Conservation (phyloP, 2,888 invertebrate genomes). For the Didymodactylos carnosus region DNA sequence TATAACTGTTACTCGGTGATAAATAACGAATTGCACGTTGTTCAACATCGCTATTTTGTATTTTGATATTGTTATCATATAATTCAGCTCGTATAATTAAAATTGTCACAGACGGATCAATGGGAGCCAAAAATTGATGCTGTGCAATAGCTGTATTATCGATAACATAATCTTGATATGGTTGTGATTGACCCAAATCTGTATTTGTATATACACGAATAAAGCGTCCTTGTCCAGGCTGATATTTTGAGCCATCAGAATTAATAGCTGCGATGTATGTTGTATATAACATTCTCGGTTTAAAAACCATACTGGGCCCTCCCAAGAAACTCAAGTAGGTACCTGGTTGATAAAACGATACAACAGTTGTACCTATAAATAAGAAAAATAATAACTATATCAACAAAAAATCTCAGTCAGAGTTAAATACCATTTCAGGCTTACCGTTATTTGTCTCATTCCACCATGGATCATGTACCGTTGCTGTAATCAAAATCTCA, state of each 20-base stretch:
- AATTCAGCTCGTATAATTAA: neutral
- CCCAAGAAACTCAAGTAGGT: constrained; percentile 50
- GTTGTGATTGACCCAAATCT: neutral
- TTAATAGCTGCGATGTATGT: constrained; percentile 44
- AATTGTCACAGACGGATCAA: constrained; percentile 1
- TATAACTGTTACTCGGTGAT: constrained; percentile 37
- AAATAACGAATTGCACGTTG: constrained; percentile 10
- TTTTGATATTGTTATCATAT: constrained; percentile 5
- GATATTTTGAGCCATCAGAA: constrained; percentile 7
- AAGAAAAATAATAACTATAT: neutral
- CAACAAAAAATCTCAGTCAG: neutral
- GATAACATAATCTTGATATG: neutral
- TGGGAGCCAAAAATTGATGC: neutral
- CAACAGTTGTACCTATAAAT: neutral
- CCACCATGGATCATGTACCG: neutral
- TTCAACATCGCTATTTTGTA: neutral
- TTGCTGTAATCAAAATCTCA: neutral
- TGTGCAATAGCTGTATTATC: neutral
- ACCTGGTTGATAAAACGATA: constrained; percentile 46
- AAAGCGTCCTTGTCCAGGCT: neutral
- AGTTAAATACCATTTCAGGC: neutral
- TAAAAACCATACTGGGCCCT: constrained; percentile 74
- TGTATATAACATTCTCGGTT: constrained; percentile 74
- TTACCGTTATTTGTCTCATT: neutral
- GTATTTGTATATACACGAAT: constrained; percentile 1